Conservation (phyloP, 2,888 invertebrate genomes). For the Andrena bucephala region DNA sequence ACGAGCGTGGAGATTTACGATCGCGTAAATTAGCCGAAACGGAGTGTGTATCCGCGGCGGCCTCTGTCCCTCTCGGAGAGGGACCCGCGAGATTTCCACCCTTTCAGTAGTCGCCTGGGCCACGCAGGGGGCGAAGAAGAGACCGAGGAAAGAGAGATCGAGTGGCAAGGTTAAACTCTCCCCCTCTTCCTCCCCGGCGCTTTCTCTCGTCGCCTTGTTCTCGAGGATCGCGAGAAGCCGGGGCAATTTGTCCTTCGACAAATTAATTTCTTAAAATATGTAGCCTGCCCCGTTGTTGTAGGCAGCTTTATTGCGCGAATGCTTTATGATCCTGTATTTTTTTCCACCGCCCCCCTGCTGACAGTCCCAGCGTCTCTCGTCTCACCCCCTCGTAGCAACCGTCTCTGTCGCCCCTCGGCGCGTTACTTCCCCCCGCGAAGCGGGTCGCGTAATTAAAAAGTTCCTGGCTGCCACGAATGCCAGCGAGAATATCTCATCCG, state of each 20-base stretch:
- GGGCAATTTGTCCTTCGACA: conserved; percentile 78
- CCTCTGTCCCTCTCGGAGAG: conserved; percentile 21
- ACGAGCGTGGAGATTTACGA: conserved; percentile 73
- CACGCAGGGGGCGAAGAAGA: conserved; percentile 21
- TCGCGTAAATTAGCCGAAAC: conserved; percentile 78
- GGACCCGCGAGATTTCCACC: conserved; percentile 49
- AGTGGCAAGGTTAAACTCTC: conserved; percentile 57
- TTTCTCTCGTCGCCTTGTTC: conserved; percentile 32
- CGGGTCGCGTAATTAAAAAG: conserved; percentile 69
- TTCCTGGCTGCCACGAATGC: conserved; percentile 31
- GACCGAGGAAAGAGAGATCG: conserved; percentile 33
- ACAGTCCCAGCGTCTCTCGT: conserved; percentile 1
- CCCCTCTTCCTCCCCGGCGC: background rate
- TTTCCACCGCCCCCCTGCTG: conserved; percentile 31
- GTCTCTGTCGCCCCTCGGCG: conserved; percentile 8
- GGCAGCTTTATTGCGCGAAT: conserved; percentile 75
- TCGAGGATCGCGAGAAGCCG: conserved; percentile 54
- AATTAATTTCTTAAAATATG: conserved; percentile 77
- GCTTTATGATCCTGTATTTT: conserved; percentile 70
- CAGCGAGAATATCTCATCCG: conserved; percentile 55
- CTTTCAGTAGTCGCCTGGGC: conserved; percentile 42
- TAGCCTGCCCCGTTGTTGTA: conserved; percentile 68
- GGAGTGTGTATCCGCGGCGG: conserved; percentile 68
- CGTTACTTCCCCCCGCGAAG: background rate
- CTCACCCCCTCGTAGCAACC: background rate